Evolutionary conservation across 2,888 invertebrate genomes (phyloP), one percentile per base, ranked within the genome.

Genomic region (Cactoblastis cactorum): DNA sequence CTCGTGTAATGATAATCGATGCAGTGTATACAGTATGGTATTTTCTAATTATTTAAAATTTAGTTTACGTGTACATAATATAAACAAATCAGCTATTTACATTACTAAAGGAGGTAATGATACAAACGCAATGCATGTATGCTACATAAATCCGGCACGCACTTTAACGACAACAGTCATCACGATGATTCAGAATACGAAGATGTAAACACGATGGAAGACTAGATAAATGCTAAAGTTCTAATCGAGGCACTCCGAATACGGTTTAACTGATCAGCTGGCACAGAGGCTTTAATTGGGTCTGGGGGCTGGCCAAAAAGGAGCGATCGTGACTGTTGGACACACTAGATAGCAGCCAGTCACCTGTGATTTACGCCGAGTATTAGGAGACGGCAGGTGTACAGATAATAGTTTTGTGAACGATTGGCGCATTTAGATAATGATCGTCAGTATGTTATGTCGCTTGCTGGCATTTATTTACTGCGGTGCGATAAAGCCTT

Each of bases 391-490:
- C 57, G 71, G 39, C 80, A 80, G 77, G 80, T 80, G 80, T 74
- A 62, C 59, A 67, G 67, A 74, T 80, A 78, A 80, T 77, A 74
- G 69, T 59, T 60, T 63, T 63, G 71, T 65, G 72, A 74, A 67
- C 77, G 69, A 76, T 75, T 65, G 67, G 63, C 69, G 70, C 69
- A 66, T 75, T 75, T 67, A 81, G 82, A 81, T 82, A 79, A 78
- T 65, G 65, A 79, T 73, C 74, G 60, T 56, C 57, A 64, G 65
- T 65, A 65, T 67, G 63, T 56, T 61, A 57, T 61, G 59, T 66
- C 63, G 58, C 65, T 64, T 65, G 64, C 54, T 58, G 52, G 49
- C 51, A 46, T 34, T 46, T 33, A 46, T 47, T 24, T 38, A 14
- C 46, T n/a, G 46, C 22, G n/a, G 51, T 56, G 58, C 58, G 54